A percentile compares a stretch with the other conserved stretches of the same genome.
Conservation (phyloP, 2,113 vertebrate species). For the Brachypteracias leptosomus region DNA sequence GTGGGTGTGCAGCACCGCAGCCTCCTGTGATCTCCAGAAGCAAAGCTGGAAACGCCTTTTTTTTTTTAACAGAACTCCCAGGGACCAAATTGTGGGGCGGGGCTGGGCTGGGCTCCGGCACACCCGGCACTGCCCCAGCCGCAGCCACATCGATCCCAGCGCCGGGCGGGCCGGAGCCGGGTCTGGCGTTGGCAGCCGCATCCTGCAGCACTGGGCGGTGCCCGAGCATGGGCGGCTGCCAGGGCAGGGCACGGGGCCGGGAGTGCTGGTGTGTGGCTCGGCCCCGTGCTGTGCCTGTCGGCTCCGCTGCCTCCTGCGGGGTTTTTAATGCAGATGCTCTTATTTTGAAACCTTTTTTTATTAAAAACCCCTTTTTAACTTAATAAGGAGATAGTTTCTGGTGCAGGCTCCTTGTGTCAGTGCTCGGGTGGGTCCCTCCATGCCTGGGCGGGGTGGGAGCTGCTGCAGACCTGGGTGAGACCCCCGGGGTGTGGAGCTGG, state of each 20-base stretch:
- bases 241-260: not conserved
- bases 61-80: not conserved
- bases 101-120: not conserved
- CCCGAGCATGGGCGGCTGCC: not conserved
- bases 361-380: not conserved
- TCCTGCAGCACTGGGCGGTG: not conserved
- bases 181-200: not conserved
- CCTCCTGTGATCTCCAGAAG: not conserved
- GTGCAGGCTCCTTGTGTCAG: not conserved
- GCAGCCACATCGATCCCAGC: not conserved
- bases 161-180: not conserved
- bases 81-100: not conserved
- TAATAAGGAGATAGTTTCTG: not conserved
- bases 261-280: not conserved
- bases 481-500: no score
- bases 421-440: not conserved
- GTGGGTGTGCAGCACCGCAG: not conserved
- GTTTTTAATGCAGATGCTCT: not conserved
- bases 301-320: not conserved
- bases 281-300: not conserved
- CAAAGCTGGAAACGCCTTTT: not conserved
- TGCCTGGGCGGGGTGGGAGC: not conserved
- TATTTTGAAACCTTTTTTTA: not conserved
- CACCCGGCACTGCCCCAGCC: not conserved
- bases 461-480: not conserved